These are phyloP conservation scores for Opisthograptis luteolata DNA, from an alignment of 2,888 invertebrate species.

Conservation along the genomic window DNA sequence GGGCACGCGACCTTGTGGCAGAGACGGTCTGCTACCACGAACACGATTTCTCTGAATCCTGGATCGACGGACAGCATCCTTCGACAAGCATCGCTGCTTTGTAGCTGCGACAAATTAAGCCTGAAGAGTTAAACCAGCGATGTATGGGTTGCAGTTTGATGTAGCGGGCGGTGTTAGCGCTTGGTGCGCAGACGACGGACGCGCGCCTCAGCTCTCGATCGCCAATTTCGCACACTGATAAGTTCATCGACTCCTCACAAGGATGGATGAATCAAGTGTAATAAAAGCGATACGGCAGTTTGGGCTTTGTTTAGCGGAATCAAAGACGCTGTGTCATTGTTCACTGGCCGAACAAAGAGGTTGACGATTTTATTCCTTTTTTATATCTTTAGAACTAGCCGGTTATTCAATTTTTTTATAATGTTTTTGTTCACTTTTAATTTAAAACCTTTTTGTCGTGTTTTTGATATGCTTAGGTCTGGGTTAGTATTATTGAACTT, in stretches of 20 bases:
- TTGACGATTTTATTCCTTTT: conserved; percentile 19
- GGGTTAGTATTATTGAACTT: no score
- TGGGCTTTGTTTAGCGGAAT: conserved; percentile 44
- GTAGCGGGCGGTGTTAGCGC: conserved; percentile 1
- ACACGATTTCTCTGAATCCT: conserved; percentile 39
- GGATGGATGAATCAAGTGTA: conserved; percentile 60
- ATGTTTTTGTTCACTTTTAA: conserved; percentile 16
- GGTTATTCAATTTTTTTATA: conserved; percentile 9
- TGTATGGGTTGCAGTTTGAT: conserved; percentile 37
- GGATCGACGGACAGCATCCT: conserved; percentile 7
- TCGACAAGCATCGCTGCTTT: conserved; percentile 40
- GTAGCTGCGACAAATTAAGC: not conserved
- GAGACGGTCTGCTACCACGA: conserved; percentile 63
- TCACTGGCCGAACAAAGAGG: conserved; percentile 32
- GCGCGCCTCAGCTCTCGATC: conserved; percentile 65
- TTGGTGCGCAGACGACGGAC: conserved; percentile 53
- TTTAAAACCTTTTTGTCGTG: not conserved
- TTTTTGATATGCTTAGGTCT: no score
- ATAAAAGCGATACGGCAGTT: conserved; percentile 62
- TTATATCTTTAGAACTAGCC: conserved; percentile 14
- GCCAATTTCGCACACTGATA: conserved; percentile 81
- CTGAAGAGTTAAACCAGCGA: conserved; percentile 29
- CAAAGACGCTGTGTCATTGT: conserved; percentile 46
- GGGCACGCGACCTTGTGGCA: conserved; percentile 75
- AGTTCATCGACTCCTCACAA: conserved; percentile 75